Percentiles rank a stretch among this genome's conserved stretches.
These are phyloP conservation scores for Orestias chungarensis DNA, from an alignment of 2,797 vertebrate species.

Conservation along the genomic window DNA sequence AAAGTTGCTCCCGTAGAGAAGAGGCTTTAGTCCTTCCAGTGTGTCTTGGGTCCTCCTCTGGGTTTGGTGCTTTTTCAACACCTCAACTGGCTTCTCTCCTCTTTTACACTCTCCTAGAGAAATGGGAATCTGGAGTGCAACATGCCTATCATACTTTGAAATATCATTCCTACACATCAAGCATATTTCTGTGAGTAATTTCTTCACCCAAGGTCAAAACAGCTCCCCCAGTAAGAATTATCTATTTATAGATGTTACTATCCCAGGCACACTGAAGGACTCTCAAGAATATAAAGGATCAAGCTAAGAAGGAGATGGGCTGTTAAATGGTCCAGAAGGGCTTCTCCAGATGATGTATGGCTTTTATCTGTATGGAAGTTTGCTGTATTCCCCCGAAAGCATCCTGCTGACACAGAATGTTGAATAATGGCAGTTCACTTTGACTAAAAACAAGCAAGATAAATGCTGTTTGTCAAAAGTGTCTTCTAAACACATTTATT, in stretches of 20 bases:
- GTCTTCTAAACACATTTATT: neutral
- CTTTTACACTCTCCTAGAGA: too few relatives aligned
- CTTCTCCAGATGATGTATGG: slow-evolving; percentile 36
- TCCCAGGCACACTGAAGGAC: slow-evolving; percentile 19
- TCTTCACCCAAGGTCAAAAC: slow-evolving; percentile 30
- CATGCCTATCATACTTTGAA: neutral
- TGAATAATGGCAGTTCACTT: slow-evolving; percentile 32
- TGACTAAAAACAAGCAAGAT: slow-evolving; percentile 16
- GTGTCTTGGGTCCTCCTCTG: too few relatives aligned
- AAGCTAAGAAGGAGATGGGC: slow-evolving; percentile 25
- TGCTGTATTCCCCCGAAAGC: slow-evolving; percentile 27
- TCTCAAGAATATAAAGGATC: slow-evolving; percentile 43
- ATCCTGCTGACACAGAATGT: slow-evolving; percentile 26
- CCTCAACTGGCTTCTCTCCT: too few relatives aligned
- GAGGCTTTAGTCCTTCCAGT: too few relatives aligned
- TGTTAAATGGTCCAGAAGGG: slow-evolving; percentile 34
- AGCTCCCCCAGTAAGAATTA: slow-evolving; percentile 11
- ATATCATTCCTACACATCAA: neutral
- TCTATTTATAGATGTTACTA: slow-evolving; percentile 30
- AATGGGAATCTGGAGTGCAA: neutral
- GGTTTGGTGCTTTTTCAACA: too few relatives aligned
- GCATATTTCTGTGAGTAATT: neutral
- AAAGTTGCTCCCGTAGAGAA: too few relatives aligned
- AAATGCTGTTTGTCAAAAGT: slow-evolving; percentile 10
- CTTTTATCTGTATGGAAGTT: slow-evolving; percentile 48